Conservation (phyloP, 2,797 vertebrate species). For the Apogon hyalosoma region DNA sequence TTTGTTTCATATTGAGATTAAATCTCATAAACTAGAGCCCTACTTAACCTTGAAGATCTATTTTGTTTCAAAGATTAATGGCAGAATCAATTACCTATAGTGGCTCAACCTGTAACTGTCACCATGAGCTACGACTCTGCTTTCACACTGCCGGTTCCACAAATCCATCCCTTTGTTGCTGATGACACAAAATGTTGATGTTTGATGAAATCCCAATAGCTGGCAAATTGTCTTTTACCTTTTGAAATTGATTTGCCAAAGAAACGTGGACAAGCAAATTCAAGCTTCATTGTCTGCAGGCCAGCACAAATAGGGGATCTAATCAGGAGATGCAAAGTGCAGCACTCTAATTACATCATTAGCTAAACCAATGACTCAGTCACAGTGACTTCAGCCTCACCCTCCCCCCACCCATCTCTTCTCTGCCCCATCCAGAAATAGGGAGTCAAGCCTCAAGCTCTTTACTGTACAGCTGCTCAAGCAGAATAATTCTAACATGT, state of each 20-base stretch:
- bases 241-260: slow-evolving; percentile 40
- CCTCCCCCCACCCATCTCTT: slow-evolving; percentile 53
- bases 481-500: slow-evolving; percentile 83
- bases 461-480: slow-evolving; percentile 81
- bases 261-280: slow-evolving; percentile 38
- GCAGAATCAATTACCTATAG: background rate
- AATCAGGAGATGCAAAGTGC: slow-evolving; percentile 80
- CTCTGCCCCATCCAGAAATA: slow-evolving; percentile 80
- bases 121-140: slow-evolving; percentile 7
- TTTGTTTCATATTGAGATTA: background rate
- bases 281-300: slow-evolving; percentile 45
- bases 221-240: slow-evolving; percentile 40
- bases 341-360: slow-evolving; percentile 84
- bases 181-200: slow-evolving; percentile 11
- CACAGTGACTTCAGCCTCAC: slow-evolving; percentile 68
- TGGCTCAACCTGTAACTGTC: slow-evolving; percentile 7
- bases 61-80: slow-evolving; percentile 8
- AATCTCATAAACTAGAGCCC: background rate
- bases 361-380: slow-evolving; percentile 85
- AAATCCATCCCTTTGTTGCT: slow-evolving; percentile 19
- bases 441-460: slow-evolving; percentile 78
- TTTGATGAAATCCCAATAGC: slow-evolving; percentile 31
- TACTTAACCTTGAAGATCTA: background rate
- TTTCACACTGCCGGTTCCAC: background rate
- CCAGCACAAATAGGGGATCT: slow-evolving; percentile 59